phyloP scores from a whole-genome alignment of 92 coral and sea anemone genomes.

The Pocillopora meandrina region DNA sequence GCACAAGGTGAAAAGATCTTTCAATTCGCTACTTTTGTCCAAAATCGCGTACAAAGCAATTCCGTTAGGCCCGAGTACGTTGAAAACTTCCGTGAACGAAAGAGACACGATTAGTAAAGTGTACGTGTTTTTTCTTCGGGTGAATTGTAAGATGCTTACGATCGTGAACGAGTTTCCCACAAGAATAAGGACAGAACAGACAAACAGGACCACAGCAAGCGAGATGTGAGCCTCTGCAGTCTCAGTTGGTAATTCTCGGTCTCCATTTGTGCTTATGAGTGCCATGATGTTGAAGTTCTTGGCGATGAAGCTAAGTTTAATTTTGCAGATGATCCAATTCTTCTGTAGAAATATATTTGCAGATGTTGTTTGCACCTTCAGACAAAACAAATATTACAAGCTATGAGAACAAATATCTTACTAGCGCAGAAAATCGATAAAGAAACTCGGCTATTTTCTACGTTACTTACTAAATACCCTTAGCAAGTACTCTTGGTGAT shows the following conservation, averaged over 20 bases:
- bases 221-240: conserved; percentile 29
- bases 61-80: conserved; percentile 55
- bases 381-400: conserved; percentile 9
- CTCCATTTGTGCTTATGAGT: not conserved
- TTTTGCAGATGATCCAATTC: not conserved
- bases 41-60: conserved; percentile 52
- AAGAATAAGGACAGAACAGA: conserved; percentile 46
- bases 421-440: conserved; percentile 5
- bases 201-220: conserved; percentile 38
- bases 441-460: not conserved
- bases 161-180: conserved; percentile 60
- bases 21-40: conserved; percentile 25
- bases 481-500: too few relatives aligned
- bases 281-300: conserved; percentile 10
- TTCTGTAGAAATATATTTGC: not conserved
- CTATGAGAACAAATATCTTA: not conserved
- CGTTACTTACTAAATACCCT: not conserved
- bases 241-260: not conserved
- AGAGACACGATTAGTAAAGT: conserved; percentile 54
- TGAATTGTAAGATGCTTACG: conserved; percentile 60
- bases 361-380: not conserved
- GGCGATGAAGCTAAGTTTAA: not conserved
- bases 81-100: conserved; percentile 65
- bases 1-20: conserved; percentile 48
- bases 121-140: conserved; percentile 48